These are phyloP conservation scores for Xenops minutus DNA, from an alignment of 2,797 vertebrate species.

Conservation along the genomic window DNA sequence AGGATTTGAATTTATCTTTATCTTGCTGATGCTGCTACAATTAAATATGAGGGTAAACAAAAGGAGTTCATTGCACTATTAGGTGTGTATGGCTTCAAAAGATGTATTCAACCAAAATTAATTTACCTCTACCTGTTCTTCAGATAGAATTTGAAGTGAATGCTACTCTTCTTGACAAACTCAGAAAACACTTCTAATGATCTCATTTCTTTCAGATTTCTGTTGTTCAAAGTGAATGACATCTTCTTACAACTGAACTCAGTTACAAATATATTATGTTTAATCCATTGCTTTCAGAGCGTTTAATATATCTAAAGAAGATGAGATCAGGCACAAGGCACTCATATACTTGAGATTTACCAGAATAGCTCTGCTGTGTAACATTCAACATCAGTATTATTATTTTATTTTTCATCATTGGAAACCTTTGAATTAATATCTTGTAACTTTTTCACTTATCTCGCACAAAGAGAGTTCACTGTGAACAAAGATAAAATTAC, in stretches of 20 bases:
- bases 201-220: not conserved
- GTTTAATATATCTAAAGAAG: not conserved
- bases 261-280: not conserved
- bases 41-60: not conserved
- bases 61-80: not conserved
- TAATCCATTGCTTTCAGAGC: not conserved
- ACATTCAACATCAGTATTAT: not conserved
- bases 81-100: not conserved
- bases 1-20: not conserved
- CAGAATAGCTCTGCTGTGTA: not conserved
- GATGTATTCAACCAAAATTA: not conserved
- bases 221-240: not conserved
- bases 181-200: not conserved
- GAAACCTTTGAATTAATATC: not conserved
- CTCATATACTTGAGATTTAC: not conserved
- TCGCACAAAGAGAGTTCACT: not conserved
- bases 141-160: not conserved
- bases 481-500: not conserved
- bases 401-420: not conserved
- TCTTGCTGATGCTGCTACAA: not conserved
- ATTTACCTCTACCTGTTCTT: not conserved
- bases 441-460: not conserved
- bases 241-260: not conserved
- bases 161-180: not conserved
- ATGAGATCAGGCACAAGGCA: not conserved